These are phyloP conservation scores for Ischnura elegans DNA, from an alignment of 2,888 invertebrate species.

Conservation along the genomic window DNA sequence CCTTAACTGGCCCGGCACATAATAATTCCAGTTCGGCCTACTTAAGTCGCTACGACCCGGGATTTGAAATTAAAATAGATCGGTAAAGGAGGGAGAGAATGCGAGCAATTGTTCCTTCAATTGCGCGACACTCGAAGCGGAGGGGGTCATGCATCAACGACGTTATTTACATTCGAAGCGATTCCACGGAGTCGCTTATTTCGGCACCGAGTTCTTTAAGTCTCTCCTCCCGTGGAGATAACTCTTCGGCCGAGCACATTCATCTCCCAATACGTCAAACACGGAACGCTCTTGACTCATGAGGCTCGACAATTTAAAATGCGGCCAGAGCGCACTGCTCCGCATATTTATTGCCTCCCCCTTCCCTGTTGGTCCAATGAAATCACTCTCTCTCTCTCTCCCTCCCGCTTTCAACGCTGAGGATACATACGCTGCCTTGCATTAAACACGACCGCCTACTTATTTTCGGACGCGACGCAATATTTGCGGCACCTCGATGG, in stretches of 20 bases:
- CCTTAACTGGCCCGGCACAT: no score
- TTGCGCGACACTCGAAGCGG: background rate
- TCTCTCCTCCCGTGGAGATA: background rate
- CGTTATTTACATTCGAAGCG: background rate
- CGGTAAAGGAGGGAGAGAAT: background rate
- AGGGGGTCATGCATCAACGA: background rate
- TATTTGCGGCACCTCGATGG: background rate
- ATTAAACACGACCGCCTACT: background rate
- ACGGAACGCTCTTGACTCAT: background rate
- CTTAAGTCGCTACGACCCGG: no score
- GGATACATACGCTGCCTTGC: background rate
- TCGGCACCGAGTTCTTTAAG: background rate
- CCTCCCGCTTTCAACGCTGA: background rate
- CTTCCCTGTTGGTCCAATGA: background rate
- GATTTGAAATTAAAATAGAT: no score
- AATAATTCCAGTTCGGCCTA: no score
- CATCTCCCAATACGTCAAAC: background rate
- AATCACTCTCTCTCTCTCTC: background rate
- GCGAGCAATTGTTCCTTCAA: background rate
- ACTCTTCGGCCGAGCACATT: background rate
- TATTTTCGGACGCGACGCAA: constrained; percentile 7
- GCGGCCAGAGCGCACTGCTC: background rate
- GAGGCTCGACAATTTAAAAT: constrained; percentile 20
- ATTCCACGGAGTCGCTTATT: background rate
- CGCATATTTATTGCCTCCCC: background rate